A percentile compares a stretch with the other conserved stretches of the same genome.
Conservation (phyloP, 2,797 vertebrate genomes). For the Xiphophorus birchmanni region DNA sequence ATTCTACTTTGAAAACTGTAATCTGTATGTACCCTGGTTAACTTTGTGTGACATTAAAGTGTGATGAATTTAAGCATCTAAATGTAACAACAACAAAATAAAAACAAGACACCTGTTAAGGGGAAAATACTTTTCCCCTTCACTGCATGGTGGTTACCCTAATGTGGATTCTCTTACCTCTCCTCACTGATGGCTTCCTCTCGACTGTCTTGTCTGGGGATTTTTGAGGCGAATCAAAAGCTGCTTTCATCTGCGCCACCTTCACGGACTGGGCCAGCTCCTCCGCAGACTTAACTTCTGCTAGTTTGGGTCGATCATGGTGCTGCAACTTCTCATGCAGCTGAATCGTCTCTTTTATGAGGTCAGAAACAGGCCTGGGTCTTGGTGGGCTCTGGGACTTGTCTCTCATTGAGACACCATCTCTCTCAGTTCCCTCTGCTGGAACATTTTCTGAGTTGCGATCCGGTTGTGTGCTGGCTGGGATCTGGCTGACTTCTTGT, state of each 20-base stretch:
- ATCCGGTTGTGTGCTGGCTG: conserved; percentile 33
- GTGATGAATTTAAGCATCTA: neutral
- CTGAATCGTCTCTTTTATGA: conserved; percentile 81
- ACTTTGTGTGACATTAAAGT: neutral
- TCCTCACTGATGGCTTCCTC: conserved; percentile 79
- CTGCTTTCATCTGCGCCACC: conserved; percentile 84
- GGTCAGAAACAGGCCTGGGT: conserved; percentile 78
- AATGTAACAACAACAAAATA: neutral
- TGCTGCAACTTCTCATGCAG: conserved; percentile 80
- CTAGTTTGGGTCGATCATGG: conserved; percentile 74
- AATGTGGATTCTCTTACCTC: conserved; percentile 71
- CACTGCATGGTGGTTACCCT: neutral
- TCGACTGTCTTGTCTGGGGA: conserved; percentile 73
- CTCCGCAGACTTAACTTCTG: conserved; percentile 70
- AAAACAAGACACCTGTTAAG: neutral
- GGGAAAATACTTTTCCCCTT: neutral
- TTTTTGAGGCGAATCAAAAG: conserved; percentile 81
- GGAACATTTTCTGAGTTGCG: conserved; percentile 30
- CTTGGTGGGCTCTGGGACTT: conserved; percentile 54
- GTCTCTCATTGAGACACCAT: conserved; percentile 42
- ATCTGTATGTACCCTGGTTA: neutral
- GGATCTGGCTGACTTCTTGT: conserved; percentile 39
- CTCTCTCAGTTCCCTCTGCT: conserved; percentile 37
- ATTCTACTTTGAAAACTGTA: neutral
- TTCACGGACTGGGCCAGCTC: conserved; percentile 78